Conservation (phyloP, 2,797 vertebrate genomes). For the Sebastes elongatus region DNA sequence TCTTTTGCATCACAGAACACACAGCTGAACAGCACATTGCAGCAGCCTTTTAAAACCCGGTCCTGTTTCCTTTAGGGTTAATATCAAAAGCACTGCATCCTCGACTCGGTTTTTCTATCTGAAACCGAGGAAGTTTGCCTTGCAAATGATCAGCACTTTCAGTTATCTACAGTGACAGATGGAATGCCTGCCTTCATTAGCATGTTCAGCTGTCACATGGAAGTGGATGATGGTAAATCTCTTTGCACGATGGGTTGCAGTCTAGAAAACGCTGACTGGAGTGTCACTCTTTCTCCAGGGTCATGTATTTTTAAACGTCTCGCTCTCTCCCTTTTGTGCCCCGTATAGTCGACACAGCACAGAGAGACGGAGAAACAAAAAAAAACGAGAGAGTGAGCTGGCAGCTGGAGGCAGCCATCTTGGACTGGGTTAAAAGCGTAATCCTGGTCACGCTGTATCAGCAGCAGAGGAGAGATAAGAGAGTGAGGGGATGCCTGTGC, state of each 20-base stretch:
- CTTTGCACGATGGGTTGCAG: not conserved
- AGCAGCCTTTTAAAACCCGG: not conserved
- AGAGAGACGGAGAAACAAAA: not conserved
- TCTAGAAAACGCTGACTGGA: constrained; percentile 49
- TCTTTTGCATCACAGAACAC: not conserved
- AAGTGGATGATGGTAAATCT: constrained; percentile 29
- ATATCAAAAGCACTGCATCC: not conserved
- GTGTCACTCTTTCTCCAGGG: constrained; percentile 41
- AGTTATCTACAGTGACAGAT: constrained; percentile 42
- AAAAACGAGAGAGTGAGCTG: not conserved
- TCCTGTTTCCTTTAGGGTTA: not conserved
- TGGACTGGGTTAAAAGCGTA: constrained; percentile 70
- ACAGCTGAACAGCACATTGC: not conserved
- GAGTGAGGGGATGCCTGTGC: constrained; percentile 65
- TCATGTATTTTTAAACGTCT: constrained; percentile 68
- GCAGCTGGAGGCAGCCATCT: constrained; percentile 68
- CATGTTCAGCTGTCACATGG: constrained; percentile 35
- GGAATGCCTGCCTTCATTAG: constrained; percentile 27
- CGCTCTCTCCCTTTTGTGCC: constrained; percentile 2
- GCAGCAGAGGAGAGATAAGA: constrained; percentile 66
- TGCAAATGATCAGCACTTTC: constrained; percentile 4
- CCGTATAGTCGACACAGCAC: constrained; percentile 3
- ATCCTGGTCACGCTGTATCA: constrained; percentile 72
- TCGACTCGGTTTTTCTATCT: constrained; percentile 5
- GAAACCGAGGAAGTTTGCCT: not conserved